Evolutionary conservation across 2,888 invertebrate genomes (phyloP), one percentile per base, ranked within the genome.

Genomic region (Antitype chi): DNA sequence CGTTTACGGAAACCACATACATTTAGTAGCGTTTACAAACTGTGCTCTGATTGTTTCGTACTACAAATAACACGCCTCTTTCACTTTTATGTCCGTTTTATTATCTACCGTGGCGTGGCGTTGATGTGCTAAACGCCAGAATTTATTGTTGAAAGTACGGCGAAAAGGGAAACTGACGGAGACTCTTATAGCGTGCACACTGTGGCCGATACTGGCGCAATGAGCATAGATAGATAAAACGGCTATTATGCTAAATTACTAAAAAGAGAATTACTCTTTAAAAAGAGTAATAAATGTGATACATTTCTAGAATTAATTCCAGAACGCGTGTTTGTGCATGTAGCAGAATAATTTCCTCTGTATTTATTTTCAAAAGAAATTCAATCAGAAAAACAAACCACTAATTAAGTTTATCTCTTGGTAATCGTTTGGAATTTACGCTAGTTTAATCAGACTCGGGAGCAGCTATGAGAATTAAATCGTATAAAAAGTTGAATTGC

Each of bases 71-170:
- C 66, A 69, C 76, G 63, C 71, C 76, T 91, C 91, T 91, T 91
- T 92, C 91, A 92, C 92, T 92, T 92, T 92, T 90, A 87, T 77
- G 76, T 83, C 78, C 82, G 80, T 67, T 88, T 89, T 86, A 88
- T 90, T 92, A 89, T 86, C 86, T 88, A 86, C 89, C 74, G 84
- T 62, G 84, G n/a, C 74, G 84, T 62, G 84, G n/a, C 70, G 71
- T 70, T 80, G 66, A 78, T 70, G 67, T 32, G 72, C 62, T 76
- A 32, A 63, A 77, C 67, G 73, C 49, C 43, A 52, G 28, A 70
- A 71, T 47, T 47, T 78, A 53, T 60, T 66, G 63, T 73, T 47
- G 55, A 70, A 68, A 76, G 64, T 78, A 69, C 59, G 6, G 47
- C 2, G 57, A 72, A 85, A 73, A 77, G 72, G 69, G 77, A 77